Conservation (phyloP, 1,140 invertebrate genomes). For the Atta texana region DNA sequence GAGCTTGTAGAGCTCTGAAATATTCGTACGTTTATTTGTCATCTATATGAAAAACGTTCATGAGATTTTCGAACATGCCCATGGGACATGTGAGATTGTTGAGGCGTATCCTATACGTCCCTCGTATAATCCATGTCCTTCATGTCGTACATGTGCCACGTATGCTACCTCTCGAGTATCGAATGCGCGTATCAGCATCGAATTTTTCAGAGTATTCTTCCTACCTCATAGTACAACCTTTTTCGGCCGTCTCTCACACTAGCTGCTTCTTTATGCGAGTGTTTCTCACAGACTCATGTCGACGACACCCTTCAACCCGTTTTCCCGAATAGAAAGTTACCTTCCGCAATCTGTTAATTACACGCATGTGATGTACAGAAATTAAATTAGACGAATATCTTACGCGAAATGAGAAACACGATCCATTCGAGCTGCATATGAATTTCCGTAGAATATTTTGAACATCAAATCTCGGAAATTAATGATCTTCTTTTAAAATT, state of each 20-base stretch:
- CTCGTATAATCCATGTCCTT: slow-evolving; percentile 57
- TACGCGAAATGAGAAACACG: no score
- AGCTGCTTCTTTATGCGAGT: not conserved
- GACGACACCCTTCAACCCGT: not conserved
- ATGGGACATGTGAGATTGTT: slow-evolving; percentile 54
- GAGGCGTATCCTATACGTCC: slow-evolving; percentile 57
- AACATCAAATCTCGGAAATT: not conserved
- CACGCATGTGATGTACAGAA: not conserved
- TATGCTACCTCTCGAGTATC: slow-evolving; percentile 56
- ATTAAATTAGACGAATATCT: not conserved
- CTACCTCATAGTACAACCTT: not conserved
- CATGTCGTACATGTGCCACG: slow-evolving; percentile 45
- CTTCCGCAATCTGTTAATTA: slow-evolving; percentile 8
- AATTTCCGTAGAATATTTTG: not conserved
- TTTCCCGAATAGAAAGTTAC: not conserved
- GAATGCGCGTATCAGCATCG: slow-evolving; percentile 56
- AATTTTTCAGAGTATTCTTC: slow-evolving; percentile 53
- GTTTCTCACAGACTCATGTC: slow-evolving; percentile 14
- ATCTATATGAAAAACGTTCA: slow-evolving; percentile 43
- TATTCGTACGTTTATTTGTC: slow-evolving; percentile 18
- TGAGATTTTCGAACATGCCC: slow-evolving; percentile 55
- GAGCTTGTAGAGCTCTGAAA: not conserved
- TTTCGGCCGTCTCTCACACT: not conserved
- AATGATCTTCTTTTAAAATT: slow-evolving; percentile 16
- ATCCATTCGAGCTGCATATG: no score